A percentile compares a stretch with the other conserved stretches of the same genome.
Conservation (phyloP, 2,797 vertebrate genomes). For the Mormyrops boulengeri region DNA sequence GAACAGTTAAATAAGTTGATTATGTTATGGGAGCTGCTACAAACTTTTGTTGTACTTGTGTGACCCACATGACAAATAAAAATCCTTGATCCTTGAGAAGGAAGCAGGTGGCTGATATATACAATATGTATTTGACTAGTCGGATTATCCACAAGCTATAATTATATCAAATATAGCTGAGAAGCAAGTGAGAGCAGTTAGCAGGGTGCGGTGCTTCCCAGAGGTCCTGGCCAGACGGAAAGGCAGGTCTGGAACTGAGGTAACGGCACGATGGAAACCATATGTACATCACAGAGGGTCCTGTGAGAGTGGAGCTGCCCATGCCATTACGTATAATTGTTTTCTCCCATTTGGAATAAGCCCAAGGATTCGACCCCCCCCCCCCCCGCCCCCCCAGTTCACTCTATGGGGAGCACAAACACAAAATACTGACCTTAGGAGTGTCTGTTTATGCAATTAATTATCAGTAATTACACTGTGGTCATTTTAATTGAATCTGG, state of each 20-base stretch:
- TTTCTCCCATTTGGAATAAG: not conserved
- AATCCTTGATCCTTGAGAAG: not conserved
- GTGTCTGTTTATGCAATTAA: not conserved
- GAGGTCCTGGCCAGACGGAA: not conserved
- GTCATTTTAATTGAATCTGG: not conserved
- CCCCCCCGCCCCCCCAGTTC: not conserved
- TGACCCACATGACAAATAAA: not conserved
- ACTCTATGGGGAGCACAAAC: not conserved
- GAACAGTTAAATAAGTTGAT: not conserved
- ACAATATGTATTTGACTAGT: not conserved
- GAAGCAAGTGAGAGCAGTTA: not conserved
- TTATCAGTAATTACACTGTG: not conserved
- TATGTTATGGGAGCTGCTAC: not conserved
- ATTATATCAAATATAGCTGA: not conserved
- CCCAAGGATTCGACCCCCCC: not conserved
- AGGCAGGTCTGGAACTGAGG: not conserved
- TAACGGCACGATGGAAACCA: slow-evolving; percentile 12
- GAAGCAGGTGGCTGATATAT: not conserved
- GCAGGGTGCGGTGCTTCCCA: not conserved
- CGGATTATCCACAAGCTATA: not conserved
- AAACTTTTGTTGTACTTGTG: not conserved
- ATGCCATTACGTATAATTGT: not conserved
- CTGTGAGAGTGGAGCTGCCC: not conserved
- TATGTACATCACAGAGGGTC: not conserved
- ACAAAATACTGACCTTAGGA: not conserved